phyloP scores from a whole-genome alignment of 1,140 invertebrate genomes.

The Drosophila nikananu region DNA sequence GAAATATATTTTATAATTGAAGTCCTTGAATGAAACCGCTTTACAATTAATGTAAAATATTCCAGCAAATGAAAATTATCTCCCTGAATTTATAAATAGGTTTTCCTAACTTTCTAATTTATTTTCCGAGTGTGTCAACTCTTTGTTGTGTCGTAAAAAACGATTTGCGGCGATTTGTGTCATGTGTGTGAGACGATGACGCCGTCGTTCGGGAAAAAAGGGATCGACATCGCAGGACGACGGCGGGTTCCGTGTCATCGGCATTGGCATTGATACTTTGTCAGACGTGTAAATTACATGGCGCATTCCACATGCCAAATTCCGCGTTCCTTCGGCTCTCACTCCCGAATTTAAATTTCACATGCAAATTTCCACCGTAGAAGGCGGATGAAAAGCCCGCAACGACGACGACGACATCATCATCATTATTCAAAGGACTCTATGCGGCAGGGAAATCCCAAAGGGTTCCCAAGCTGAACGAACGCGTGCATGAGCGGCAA shows the following conservation, averaged over 20 bases:
- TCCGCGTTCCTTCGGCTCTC: slow-evolving; percentile 16
- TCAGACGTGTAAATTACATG: slow-evolving; percentile 83
- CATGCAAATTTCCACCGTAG: slow-evolving; percentile 70
- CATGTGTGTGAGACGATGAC: slow-evolving; percentile 57
- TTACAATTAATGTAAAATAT: background rate
- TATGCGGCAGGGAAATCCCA: slow-evolving; percentile 61
- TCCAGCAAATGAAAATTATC: background rate
- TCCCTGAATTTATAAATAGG: background rate
- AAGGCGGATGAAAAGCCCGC: slow-evolving; percentile 50
- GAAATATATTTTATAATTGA: background rate
- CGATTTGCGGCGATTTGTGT: slow-evolving; percentile 82
- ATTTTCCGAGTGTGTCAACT: slow-evolving; percentile 16
- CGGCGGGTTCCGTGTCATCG: slow-evolving; percentile 55
- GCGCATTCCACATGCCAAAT: slow-evolving; percentile 77
- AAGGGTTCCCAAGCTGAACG: slow-evolving; percentile 53
- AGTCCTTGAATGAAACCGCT: fast-evolving
- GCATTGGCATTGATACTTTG: slow-evolving; percentile 83
- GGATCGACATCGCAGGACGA: slow-evolving; percentile 9
- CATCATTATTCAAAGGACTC: slow-evolving; percentile 79
- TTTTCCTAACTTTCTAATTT: background rate
- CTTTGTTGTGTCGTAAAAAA: slow-evolving; percentile 75
- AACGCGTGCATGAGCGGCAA: slow-evolving; percentile 54
- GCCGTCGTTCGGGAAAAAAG: slow-evolving; percentile 30
- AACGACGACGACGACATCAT: slow-evolving; percentile 52
- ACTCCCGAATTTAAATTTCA: slow-evolving; percentile 64